Evolutionary conservation across 2,113 vertebrate species (phyloP).

Genomic region (Odobenus rosmarus): DNA sequence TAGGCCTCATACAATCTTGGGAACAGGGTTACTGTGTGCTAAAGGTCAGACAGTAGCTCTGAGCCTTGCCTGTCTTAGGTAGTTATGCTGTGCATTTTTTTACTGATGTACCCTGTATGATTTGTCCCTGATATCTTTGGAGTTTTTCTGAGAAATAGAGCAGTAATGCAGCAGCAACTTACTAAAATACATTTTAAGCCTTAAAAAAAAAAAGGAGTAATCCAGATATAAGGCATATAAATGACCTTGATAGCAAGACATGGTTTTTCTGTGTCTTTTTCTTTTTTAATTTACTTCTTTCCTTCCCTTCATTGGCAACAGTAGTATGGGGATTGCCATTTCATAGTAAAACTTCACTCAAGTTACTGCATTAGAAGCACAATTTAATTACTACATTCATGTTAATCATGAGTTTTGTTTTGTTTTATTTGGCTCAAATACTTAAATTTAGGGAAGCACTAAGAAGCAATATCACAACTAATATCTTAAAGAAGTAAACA

Average conservation of each 20-base stretch:
- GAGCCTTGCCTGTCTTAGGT: neutral
- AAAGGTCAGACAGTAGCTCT: neutral
- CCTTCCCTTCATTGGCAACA: neutral
- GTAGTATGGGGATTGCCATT: neutral
- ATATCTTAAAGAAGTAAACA: neutral
- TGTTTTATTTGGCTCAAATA: neutral
- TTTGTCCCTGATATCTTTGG: neutral
- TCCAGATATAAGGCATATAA: neutral
- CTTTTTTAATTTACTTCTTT: neutral
- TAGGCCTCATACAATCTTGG: neutral
- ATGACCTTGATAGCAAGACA: neutral
- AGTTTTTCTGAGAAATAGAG: neutral
- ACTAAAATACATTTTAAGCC: neutral
- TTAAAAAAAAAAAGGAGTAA: neutral
- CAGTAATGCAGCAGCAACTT: neutral
- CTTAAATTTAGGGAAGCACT: constrained; percentile 12
- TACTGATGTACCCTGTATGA: neutral
- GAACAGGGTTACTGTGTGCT: neutral
- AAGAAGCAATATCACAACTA: neutral
- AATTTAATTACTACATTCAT: neutral
- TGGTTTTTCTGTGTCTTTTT: neutral
- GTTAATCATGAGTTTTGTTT: neutral
- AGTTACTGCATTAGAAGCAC: neutral
- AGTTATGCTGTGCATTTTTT: neutral
- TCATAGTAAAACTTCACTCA: neutral